Percentiles rank a stretch among this genome's conserved stretches.
These are phyloP conservation scores for Drosophila pseudotalamancana DNA, from an alignment of 2,888 invertebrate genomes.

Conservation along the genomic window DNA sequence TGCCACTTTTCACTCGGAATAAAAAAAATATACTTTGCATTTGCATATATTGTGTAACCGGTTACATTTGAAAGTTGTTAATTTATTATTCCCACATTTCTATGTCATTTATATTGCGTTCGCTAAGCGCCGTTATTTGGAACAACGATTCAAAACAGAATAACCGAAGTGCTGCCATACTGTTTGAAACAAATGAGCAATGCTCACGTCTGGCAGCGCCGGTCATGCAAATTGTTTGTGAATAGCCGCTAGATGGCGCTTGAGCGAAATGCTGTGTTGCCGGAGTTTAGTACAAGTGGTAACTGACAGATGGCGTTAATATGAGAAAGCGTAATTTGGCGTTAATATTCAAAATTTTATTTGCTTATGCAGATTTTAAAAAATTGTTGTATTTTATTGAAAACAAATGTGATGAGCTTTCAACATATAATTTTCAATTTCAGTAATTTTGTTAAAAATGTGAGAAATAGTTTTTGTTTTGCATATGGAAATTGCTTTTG, in stretches of 20 bases:
- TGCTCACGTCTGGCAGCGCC: constrained; percentile 22
- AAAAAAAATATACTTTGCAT: constrained; percentile 20
- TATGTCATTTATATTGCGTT: constrained; percentile 54
- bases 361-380: too few species aligned
- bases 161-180: constrained; percentile 17
- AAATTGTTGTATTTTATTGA: not conserved
- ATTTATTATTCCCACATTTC: constrained; percentile 65
- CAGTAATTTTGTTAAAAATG: too few species aligned
- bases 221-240: accelerated
- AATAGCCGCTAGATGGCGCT: constrained; percentile 13
- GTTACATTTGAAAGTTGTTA: constrained; percentile 57
- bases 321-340: accelerated
- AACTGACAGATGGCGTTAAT: constrained; percentile 20
- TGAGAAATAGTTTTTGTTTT: not conserved
- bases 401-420: too few species aligned
- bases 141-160: constrained; percentile 59
- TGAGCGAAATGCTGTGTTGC: not conserved
- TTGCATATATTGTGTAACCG: constrained; percentile 53
- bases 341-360: not conserved
- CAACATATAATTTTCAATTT: too few species aligned
- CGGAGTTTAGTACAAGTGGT: not conserved
- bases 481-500: not conserved
- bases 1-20: constrained; percentile 24
- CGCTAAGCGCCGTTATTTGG: constrained; percentile 52
- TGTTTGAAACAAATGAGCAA: not conserved